Evolutionary conservation across 2,888 invertebrate genomes (phyloP), one percentile per base, ranked within the genome.

Genomic region (Alviniconcha strummeri): DNA sequence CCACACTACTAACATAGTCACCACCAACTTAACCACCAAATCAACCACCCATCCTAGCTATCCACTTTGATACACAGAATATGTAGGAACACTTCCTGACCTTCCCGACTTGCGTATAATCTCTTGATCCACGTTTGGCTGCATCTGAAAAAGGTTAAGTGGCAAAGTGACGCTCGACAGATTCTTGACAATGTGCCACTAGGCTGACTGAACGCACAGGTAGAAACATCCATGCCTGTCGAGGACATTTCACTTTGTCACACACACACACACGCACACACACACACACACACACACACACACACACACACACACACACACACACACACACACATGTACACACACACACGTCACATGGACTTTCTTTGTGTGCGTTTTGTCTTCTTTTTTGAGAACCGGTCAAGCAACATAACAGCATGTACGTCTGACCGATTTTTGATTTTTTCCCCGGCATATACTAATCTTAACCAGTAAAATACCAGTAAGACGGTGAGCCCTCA

Each of bases 51-150:
- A 36, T 36, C 36, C 36, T 36, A 36, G 36, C 36, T 36, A 36
- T 36, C 36, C 36, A 36, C 36, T 36, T 79, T 36, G 82, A 82
- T 79, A 84, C 64, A 56, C 82, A 81, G 17, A 78, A 36, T 36
- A 36, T 36, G 36, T 36, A 36, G 36, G 36, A 36, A 69, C 7
- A 17, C n/a, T 69, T 15, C n/a, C n/a, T 17, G n/a, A 15, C n/a
- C n/a, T n/a, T n/a, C 69, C n/a, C n/a, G 17, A 17, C 13, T 19
- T n/a, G 15, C 7, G 69, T n/a, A 8, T n/a, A n/a, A 69, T 69
- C n/a, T 17, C 8, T 17, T n/a, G 7, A 69, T 19, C n/a, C 19
- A 3, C n/a, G n/a, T 19, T 5, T 69, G n/a, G 17, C 13, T 69
- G 15, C 17, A 11, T 11, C 64, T 64, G 64, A 13, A 9, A 13